phyloP scores from a whole-genome alignment of 2,113 vertebrate genomes.

The Mesembrinibis cayennensis region DNA sequence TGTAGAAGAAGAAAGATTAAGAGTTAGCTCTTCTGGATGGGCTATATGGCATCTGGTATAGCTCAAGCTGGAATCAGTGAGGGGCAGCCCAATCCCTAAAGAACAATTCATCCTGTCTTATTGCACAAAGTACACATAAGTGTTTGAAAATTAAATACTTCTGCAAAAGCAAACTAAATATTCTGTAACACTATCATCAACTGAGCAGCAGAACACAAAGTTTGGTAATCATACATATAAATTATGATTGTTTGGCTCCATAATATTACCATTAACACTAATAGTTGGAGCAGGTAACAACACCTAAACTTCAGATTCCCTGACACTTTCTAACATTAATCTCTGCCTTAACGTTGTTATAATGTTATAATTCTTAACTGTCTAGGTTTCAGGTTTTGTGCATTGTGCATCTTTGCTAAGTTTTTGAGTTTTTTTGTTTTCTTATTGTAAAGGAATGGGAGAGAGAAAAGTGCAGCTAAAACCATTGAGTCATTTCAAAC shows the following conservation, averaged over 20 bases:
- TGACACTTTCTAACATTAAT: background rate
- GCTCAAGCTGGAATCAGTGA: background rate
- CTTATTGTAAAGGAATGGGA: background rate
- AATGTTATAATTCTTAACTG: background rate
- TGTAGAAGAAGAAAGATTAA: background rate
- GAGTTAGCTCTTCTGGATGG: background rate
- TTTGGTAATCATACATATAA: background rate
- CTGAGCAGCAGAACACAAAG: background rate
- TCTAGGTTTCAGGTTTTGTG: background rate
- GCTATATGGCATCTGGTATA: constrained; percentile 11
- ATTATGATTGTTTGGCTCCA: background rate
- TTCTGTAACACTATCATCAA: background rate
- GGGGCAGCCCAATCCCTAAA: constrained; percentile 4
- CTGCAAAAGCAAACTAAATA: background rate
- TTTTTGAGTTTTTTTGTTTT: background rate
- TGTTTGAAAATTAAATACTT: background rate
- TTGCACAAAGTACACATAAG: background rate
- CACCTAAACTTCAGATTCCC: background rate
- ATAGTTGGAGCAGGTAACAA: background rate
- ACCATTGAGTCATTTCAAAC: background rate
- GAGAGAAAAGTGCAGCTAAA: background rate
- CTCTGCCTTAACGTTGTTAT: background rate
- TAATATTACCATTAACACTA: background rate
- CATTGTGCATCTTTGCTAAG: background rate
- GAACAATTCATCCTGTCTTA: background rate